Evolutionary conservation across 23 tunicate species (phyloP), one percentile per base, ranked within the genome.

Genomic region (Ascidia mentula): DNA sequence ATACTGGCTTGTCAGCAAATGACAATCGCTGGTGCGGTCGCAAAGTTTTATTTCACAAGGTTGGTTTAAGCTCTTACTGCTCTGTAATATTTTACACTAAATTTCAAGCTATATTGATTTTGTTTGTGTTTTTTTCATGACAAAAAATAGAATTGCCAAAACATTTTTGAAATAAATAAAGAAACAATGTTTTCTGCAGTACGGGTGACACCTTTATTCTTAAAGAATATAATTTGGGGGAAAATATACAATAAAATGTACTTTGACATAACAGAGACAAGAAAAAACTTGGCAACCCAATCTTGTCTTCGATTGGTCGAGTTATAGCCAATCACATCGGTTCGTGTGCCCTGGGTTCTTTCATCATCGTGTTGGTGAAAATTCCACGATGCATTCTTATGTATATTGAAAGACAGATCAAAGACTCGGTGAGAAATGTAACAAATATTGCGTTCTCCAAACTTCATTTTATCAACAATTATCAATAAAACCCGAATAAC

Each of bases 1-100:
- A 75, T 87, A 9, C 69, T 92, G 28, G 97, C 97, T 13, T 92
- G 97, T 72, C 97, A 92, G 61, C 97, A 92, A n/a, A 92, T 92
- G 89, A 73, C 82, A 0, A 92, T 92, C 31, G 97, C 97, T 28
- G 97, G 97, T 0, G 75, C 97, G 34, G 88, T 86, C 20, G 97
- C 88, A 12, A 78, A 79, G 69, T 87, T 40, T 36, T 92, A 92
- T 60, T 86, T 91, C 73, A 85, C 96, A 77, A 85, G 96, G 96
- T 90, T 12, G 9, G 13, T 42, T 42, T 42, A 9, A 42, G 15
- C 15, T 12, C 53, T 42, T 9, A 42, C 53, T 42, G 53, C 53
- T 42, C 15, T 42, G 15, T 42, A 42, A 5, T n/a, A n/a, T n/a
- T n/a, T n/a, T n/a, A n/a, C n/a, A n/a, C n/a, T n/a, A n/a, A n/a